Evolutionary conservation across 2,113 vertebrate genomes (phyloP).

Genomic region (Siniperca chuatsi): DNA sequence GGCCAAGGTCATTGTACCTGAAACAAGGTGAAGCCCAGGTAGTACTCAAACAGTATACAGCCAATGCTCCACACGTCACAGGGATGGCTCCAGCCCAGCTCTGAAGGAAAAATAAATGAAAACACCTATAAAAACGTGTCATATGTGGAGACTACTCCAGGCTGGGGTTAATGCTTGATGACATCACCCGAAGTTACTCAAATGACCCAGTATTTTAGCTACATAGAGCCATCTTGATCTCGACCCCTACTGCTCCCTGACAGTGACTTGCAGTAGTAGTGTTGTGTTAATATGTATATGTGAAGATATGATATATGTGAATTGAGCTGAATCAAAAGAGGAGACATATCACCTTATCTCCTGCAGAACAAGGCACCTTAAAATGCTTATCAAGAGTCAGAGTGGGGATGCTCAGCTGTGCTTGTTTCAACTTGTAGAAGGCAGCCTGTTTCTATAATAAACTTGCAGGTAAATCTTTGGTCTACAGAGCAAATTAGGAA

Average conservation of each 20-base stretch:
- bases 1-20: slow-evolving; percentile 86
- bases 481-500: background rate
- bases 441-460: background rate
- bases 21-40: slow-evolving; percentile 97
- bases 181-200: background rate
- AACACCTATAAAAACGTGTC: background rate
- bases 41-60: slow-evolving; percentile 98
- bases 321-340: background rate
- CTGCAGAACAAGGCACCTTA: background rate
- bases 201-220: background rate
- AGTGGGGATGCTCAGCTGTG: background rate
- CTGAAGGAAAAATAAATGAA: slow-evolving; percentile 74
- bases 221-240: background rate
- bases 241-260: background rate
- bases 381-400: background rate
- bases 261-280: background rate
- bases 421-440: background rate
- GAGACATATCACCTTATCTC: background rate
- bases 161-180: background rate
- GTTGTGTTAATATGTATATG: background rate
- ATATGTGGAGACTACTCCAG: background rate
- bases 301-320: background rate
- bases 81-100: slow-evolving; percentile 96
- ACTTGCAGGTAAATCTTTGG: background rate
- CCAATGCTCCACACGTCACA: slow-evolving; percentile 99